Base-by-base conservation (phyloP, 2,113 vertebrate species). In the Vulpes ferrilata region DNA sequence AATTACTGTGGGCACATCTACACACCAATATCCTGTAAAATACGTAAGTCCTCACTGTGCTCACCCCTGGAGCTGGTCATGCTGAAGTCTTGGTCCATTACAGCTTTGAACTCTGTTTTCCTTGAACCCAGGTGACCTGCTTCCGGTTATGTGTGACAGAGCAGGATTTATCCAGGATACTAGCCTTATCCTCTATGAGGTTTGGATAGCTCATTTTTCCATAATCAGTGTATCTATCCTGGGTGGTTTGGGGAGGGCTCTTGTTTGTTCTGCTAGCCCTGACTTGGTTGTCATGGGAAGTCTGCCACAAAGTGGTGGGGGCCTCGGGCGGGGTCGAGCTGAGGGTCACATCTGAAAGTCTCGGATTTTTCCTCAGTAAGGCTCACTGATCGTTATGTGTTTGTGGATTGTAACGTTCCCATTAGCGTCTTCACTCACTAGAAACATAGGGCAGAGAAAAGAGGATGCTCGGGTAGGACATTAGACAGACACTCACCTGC, bases 1-100 rank as follows among this genome's bases (percentile, higher is more conserved):
- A 99, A 99, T 99, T 99, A 99, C 99, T 99, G 99, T 99, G 99
- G 99, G 99, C 99, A 99, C 99, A 99, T 99, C 99, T 99, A 99
- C 98, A 99, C 99, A 80, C 99, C 99, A 98, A 99, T 99, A 99
- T 99, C 99, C 99, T 99, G 99, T 99, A 99, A 99, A 99, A 99
- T 99, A 99, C 99, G 99, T 99, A 98, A 99, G 99, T 99, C 53
- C 27, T 2, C 0, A 12, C 48, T 17, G 48, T 35, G 1, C 4
- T 17, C 2, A 0, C 48, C 65, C 32, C 11, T 0, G 0, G 1
- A 12, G 25, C 5, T 2, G 13, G 10, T 11, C 78, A 32, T 15
- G 57, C 43, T 51, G 0, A 2, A 65, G 83, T 48, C 4, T 8
- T 1, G 1, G 4, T 48, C 0, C 11, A 4, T 60, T 7, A 16